A percentile compares a stretch with the other conserved stretches of the same genome.
phyloP scores from a whole-genome alignment of 2,113 vertebrate genomes.

The Camelus dromedarius region DNA sequence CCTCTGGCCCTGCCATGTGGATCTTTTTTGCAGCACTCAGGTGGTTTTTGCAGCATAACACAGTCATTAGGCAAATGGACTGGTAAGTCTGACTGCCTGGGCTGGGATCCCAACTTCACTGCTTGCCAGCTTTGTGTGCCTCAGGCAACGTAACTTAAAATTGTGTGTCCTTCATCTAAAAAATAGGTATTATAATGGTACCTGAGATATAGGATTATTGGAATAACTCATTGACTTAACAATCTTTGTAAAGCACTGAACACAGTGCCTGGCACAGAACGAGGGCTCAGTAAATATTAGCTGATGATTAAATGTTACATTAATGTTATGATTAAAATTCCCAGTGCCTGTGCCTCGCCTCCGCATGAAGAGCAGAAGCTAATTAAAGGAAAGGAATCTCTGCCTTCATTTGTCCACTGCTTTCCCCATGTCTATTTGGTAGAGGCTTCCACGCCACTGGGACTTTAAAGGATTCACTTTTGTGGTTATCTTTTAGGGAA shows the following conservation, averaged over 20 bases:
- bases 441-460: background rate
- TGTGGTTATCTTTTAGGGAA: slow-evolving; percentile 2
- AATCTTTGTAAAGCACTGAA: background rate
- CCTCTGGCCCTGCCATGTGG: background rate
- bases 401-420: background rate
- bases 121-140: background rate
- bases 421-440: background rate
- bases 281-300: background rate
- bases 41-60: background rate
- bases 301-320: too few species aligned
- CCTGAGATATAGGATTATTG: background rate
- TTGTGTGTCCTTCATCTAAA: background rate
- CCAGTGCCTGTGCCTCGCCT: background rate
- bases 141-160: background rate
- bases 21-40: background rate
- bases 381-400: background rate
- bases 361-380: background rate
- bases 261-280: fast-evolving
- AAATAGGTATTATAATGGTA: background rate
- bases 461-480: background rate
- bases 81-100: background rate
- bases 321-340: background rate
- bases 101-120: background rate
- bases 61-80: background rate
- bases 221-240: background rate